Evolutionary conservation across 2,888 invertebrate genomes (phyloP), one percentile per base, ranked within the genome.

Genomic region (Tetranychus piercei): DNA sequence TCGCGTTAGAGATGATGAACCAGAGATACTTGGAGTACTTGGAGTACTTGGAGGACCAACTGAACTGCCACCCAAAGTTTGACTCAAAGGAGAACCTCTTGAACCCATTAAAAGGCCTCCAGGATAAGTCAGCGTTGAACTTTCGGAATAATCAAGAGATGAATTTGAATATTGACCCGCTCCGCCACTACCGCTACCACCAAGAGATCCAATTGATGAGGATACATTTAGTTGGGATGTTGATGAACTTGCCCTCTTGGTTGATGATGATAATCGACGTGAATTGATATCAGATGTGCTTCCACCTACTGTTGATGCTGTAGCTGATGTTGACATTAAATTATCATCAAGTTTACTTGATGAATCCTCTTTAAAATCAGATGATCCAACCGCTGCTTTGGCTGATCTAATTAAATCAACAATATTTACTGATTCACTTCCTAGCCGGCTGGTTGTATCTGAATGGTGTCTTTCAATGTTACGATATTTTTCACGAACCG

Each of bases 161-260:
- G 23, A 22, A 43, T 71, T 71, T 71, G 71, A n/a, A 8, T 7
- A 71, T n/a, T 23, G 20, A 6, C 18, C 23, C 8, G 71, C 7
- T 23, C 18, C 23, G n/a, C 20, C 6, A 66, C 20, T 66, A 3
- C 34, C 34, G 34, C 34, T 34, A 34, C 34, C 34, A 34, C 34
- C 34, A 34, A 34, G 34, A 34, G 65, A 65, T n/a, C 18, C 65
- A n/a, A 20, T n/a, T 65, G 65, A 20, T 20, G 65, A 65, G 34
- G 34, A 34, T 23, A 34, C 23, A 71, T 43, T 71, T 23, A 71
- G 15, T 22, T 71, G 71, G 6, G 71, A 71, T 71, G 71, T 71
- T 8, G 71, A 71, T n/a, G 20, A 71, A 71, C 71, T 71, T n/a
- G 23, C 8, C 23, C 71, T n/a, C 71, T 34, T 66, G 7, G 66